Evolutionary conservation across 1,140 invertebrate species (phyloP).

Genomic region (Euborellia annulipes): DNA sequence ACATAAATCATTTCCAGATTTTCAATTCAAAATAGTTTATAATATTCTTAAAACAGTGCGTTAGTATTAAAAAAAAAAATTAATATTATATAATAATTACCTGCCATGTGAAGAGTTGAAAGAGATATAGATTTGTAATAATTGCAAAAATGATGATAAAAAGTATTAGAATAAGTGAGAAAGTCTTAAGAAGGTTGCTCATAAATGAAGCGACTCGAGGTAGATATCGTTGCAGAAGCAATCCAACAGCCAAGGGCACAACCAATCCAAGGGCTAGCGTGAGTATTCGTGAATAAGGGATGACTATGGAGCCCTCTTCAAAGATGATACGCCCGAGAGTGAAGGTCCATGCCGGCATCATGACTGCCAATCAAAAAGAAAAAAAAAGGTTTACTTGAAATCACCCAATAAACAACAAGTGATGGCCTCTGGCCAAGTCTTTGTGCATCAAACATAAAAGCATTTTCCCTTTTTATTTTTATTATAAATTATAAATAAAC

Average conservation of each 20-base stretch:
- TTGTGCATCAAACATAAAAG: too few relatives aligned
- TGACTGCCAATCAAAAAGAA: conserved; percentile 40
- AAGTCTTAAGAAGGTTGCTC: conserved; percentile 68
- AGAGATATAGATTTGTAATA: conserved; percentile 80
- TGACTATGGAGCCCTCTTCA: conserved; percentile 42
- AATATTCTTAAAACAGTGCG: too few relatives aligned
- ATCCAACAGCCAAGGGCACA: conserved; percentile 65
- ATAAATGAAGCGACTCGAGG: conserved; percentile 51
- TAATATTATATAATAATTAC: too few relatives aligned
- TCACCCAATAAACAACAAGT: too few relatives aligned
- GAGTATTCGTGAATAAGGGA: conserved; percentile 71
- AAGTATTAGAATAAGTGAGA: conserved; percentile 65
- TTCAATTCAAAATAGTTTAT: too few relatives aligned
- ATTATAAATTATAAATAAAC: too few relatives aligned
- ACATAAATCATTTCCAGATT: too few relatives aligned
- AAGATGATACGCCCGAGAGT: conserved; percentile 77
- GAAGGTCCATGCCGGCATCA: conserved; percentile 92
- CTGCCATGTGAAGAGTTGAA: conserved; percentile 74
- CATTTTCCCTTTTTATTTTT: too few relatives aligned
- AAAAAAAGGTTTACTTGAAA: too few relatives aligned
- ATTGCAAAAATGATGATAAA: conserved; percentile 89
- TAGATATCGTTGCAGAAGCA: conserved; percentile 50
- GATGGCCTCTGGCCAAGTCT: too few relatives aligned
- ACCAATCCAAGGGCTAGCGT: conserved; percentile 60
- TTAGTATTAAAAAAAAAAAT: too few relatives aligned